Base-by-base conservation (phyloP, 2,888 invertebrate species). In the Leptopilina myrica region DNA sequence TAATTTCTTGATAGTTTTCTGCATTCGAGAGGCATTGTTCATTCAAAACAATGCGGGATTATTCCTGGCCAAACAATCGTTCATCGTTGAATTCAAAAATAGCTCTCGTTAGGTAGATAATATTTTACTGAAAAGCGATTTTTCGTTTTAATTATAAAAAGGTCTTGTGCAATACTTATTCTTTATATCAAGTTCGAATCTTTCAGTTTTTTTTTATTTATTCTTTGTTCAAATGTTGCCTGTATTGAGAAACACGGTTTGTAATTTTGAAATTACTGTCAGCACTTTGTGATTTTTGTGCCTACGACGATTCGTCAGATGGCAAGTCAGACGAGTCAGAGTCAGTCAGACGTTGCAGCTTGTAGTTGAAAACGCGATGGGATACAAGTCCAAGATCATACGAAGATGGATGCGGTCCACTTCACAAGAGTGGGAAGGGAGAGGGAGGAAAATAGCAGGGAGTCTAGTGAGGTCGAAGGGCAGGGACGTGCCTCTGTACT, bases 401-500 rank as follows among this genome's bases (percentile, higher is more conserved):
- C 56, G 73, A 73, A 73, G 56, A 73, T 73, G 73, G 73, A 73
- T 73, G 73, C 56, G 26, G 69, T 73, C 49, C 20, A 69, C 33
- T 43, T 43, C 43, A 43, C 8, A 6, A 8, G 7, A 53, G 20
- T 69, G 46, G 14, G 11, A 49, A 49, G 69, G 73, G 84, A 78
- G 85, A 82, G 82, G 82, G 81, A 80, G 82, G 84, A 87, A 86
- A 87, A 88, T 86, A 87, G 88, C 87, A 85, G 86, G 88, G 87
- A 88, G 89, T 87, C 87, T 84, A 86, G 83, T 82, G 84, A 84
- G 90, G 89, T 89, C 89, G 87, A 85, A 88, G 90, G 89, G 89
- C 88, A 85, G 84, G 85, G 88, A 90, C 90, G 90, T 90, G 89
- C 89, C 87, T 87, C 88, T 87, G 86, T 88, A 88, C 87, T 85